Conservation (phyloP, 2,797 vertebrate species). For the Benthosema pterotum region DNA sequence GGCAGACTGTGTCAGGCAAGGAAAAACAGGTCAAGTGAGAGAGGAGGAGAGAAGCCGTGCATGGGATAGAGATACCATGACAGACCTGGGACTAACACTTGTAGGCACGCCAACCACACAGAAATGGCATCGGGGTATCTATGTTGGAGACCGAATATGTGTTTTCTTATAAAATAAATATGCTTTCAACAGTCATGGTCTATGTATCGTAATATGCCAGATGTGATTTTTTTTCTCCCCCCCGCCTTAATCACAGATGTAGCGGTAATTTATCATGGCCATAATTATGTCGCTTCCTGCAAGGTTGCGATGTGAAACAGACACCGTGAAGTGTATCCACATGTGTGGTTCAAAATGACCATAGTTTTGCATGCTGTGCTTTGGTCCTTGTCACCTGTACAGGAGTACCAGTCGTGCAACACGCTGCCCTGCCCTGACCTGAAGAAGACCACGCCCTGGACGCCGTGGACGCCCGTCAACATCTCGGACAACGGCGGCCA, state of each 20-base stretch:
- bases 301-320: not conserved
- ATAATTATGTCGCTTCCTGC: conserved; percentile 31
- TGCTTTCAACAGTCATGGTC: conserved; percentile 57
- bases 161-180: conserved; percentile 46
- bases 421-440: conserved; percentile 90
- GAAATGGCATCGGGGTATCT: conserved; percentile 38
- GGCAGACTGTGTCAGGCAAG: conserved; percentile 17
- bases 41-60: conserved; percentile 1
- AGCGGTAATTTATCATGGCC: conserved; percentile 43
- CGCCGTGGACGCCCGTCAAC: conserved; percentile 95
- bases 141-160: conserved; percentile 49
- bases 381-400: conserved; percentile 6
- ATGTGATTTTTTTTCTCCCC: not conserved
- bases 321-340: too few species aligned
- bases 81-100: not conserved
- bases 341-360: too few species aligned
- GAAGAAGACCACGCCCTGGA: conserved; percentile 98
- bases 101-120: conserved; percentile 11
- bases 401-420: conserved; percentile 97
- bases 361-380: not conserved
- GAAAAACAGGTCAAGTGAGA: not conserved
- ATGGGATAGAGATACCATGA: conserved; percentile 19
- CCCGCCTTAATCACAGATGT: conserved; percentile 45
- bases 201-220: conserved; percentile 30
- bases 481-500: conserved; percentile 96